A percentile compares a stretch with the other conserved stretches of the same genome.
Conservation (phyloP, 2,888 invertebrate genomes). For the Agrotis puta region DNA sequence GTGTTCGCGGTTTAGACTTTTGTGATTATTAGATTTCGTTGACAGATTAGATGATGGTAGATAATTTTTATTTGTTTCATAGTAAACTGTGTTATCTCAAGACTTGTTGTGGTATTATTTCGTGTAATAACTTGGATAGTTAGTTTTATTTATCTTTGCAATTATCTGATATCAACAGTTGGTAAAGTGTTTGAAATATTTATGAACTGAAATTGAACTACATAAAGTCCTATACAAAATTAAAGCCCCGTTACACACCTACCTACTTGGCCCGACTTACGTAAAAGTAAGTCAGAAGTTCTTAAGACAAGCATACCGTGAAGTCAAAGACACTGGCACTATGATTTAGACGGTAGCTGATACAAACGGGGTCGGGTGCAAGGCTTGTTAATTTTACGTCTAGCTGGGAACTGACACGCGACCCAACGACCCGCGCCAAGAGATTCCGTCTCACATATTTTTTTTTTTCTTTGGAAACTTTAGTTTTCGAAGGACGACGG, state of each 20-base stretch:
- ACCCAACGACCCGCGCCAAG: slow-evolving; percentile 57
- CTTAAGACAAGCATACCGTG: slow-evolving; percentile 39
- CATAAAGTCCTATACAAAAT: background rate
- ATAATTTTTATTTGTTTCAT: background rate
- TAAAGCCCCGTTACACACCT: background rate
- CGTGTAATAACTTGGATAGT: too few relatives aligned
- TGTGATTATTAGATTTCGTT: slow-evolving; percentile 33
- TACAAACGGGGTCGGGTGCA: slow-evolving; percentile 71
- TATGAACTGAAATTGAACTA: background rate
- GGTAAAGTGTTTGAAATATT: background rate
- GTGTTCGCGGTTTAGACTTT: slow-evolving; percentile 47
- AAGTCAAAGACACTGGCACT: slow-evolving; percentile 53
- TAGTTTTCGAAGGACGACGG: slow-evolving; percentile 5
- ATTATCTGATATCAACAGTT: too few relatives aligned
- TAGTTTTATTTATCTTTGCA: too few relatives aligned
- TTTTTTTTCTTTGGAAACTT: slow-evolving; percentile 42
- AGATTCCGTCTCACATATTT: slow-evolving; percentile 42
- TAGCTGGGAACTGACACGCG: slow-evolving; percentile 61
- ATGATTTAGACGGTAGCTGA: slow-evolving; percentile 57
- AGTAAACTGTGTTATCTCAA: too few relatives aligned
- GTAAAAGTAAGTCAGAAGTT: slow-evolving; percentile 39
- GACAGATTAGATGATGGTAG: slow-evolving; percentile 8
- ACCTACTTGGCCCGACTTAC: background rate
- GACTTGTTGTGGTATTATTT: too few relatives aligned
- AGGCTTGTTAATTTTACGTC: slow-evolving; percentile 74